Conservation (phyloP, 64 coral and sea anemone species). For the Actinia equina region DNA sequence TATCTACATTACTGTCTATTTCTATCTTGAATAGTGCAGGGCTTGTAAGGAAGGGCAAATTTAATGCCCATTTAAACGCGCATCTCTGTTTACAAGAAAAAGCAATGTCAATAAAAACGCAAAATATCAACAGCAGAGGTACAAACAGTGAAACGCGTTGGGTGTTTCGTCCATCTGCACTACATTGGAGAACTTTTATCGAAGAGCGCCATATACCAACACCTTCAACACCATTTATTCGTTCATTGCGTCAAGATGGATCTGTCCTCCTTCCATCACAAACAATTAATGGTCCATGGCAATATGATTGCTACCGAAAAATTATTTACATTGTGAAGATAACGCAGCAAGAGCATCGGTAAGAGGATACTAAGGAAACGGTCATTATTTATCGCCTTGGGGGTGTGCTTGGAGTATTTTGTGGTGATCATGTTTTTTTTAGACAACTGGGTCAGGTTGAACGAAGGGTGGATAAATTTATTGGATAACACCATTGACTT, state of each 20-base stretch:
- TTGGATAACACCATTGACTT: too few relatives aligned
- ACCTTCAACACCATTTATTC: neutral
- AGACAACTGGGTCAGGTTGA: too few relatives aligned
- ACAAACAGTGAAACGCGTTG: neutral
- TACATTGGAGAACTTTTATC: neutral
- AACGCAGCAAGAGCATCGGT: neutral
- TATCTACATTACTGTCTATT: neutral
- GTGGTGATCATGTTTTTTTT: too few relatives aligned
- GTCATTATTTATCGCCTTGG: too few relatives aligned
- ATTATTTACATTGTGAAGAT: neutral
- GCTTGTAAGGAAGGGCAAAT: neutral
- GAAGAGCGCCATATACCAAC: neutral
- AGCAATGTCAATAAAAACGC: neutral
- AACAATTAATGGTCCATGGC: neutral
- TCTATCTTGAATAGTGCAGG: neutral
- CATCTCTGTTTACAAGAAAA: neutral
- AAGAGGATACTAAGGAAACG: neutral
- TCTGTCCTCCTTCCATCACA: neutral
- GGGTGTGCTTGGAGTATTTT: too few relatives aligned
- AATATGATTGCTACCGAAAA: neutral
- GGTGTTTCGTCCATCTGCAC: neutral
- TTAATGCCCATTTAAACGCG: neutral
- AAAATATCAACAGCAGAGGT: slow-evolving; percentile 3
- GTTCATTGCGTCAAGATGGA: neutral
- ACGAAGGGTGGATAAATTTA: too few relatives aligned